Base-by-base conservation (phyloP, 1,140 invertebrate species). In the Drosophila ananassae region DNA sequence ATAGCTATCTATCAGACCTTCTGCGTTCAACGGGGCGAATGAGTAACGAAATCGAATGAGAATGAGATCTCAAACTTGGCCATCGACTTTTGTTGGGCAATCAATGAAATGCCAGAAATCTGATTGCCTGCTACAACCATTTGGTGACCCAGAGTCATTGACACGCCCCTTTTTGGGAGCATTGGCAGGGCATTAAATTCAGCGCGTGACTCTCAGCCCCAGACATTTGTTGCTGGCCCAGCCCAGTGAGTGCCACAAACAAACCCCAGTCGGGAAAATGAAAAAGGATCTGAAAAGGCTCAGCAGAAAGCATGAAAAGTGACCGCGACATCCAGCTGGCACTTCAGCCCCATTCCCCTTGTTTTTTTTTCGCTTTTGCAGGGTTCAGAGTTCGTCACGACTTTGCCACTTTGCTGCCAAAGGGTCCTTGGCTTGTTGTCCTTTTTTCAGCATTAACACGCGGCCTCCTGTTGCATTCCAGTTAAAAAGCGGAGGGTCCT, bases 381-480 rank as follows among this genome's bases (percentile, higher is more conserved):
- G 51, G 47, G 51, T 68, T 68, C 66, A 69, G 66, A 71, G 79
- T 69, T 83, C 79, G 71, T 75, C 79, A 71, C 61, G 72, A 76
- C 73, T 72, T 73, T 69, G 79, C 53, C 69, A 71, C 74, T 82
- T 66, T 73, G 28, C 53, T 69, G 63, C 55, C 64, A 69, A 69
- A 69, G 67, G 67, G 67, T 69, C 67, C 44, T 69, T 69, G 63
- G 47, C 22, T 54, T 51, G 69, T 77, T 74, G 55, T 71, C 76
- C 51, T 63, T 75, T 41, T 81, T 78, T 76, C 58, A 69, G 79
- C 75, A 78, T 82, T 83, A 82, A 78, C 79, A 78, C 63, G 69
- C 79, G 52, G 71, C 59, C 75, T 71, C 64, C 79, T 83, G 79
- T 83, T 82, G 79, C 79, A 79, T 74, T 83, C 62, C 56, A 61